A percentile compares a stretch with the other conserved stretches of the same genome.
These are phyloP conservation scores for Leucophenga montana DNA, from an alignment of 2,888 invertebrate species.

Conservation along the genomic window DNA sequence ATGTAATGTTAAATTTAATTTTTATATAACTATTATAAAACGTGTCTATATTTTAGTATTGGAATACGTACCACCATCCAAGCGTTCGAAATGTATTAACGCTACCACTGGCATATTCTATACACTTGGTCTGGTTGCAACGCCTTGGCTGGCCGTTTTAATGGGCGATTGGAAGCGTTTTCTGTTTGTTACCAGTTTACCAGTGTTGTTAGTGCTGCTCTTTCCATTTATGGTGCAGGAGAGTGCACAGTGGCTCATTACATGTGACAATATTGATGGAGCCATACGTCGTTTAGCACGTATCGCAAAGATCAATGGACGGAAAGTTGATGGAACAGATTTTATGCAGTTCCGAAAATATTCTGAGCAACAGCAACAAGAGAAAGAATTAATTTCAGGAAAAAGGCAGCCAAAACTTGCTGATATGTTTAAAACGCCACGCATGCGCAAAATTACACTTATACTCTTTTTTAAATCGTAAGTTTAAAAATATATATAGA, in stretches of 20 bases:
- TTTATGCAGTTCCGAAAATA: conserved; percentile 58
- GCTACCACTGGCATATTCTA: conserved; percentile 76
- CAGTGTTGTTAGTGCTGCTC: conserved; percentile 70
- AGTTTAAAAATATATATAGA: conserved; percentile 53
- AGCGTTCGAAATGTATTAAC: conserved; percentile 76
- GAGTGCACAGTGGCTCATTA: conserved; percentile 77
- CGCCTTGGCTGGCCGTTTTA: conserved; percentile 74
- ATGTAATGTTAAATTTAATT: conserved; percentile 48
- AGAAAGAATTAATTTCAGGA: conserved; percentile 35
- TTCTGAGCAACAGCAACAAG: conserved; percentile 54
- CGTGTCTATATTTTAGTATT: conserved; percentile 71
- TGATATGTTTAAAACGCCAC: conserved; percentile 74
- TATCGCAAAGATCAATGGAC: conserved; percentile 75
- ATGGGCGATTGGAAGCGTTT: conserved; percentile 74
- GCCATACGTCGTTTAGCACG: conserved; percentile 74
- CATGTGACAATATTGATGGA: conserved; percentile 74
- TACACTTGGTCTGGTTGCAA: conserved; percentile 74
- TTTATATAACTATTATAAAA: background rate
- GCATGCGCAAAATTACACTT: conserved; percentile 73
- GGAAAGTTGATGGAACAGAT: conserved; percentile 65
- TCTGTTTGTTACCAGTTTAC: conserved; percentile 73
- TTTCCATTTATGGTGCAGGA: conserved; percentile 76
- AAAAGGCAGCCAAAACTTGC: conserved; percentile 46
- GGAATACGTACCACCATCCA: conserved; percentile 75
- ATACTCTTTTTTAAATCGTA: conserved; percentile 76